phyloP scores from a whole-genome alignment of 2,888 invertebrate species.

The Serrognathus titanus region DNA sequence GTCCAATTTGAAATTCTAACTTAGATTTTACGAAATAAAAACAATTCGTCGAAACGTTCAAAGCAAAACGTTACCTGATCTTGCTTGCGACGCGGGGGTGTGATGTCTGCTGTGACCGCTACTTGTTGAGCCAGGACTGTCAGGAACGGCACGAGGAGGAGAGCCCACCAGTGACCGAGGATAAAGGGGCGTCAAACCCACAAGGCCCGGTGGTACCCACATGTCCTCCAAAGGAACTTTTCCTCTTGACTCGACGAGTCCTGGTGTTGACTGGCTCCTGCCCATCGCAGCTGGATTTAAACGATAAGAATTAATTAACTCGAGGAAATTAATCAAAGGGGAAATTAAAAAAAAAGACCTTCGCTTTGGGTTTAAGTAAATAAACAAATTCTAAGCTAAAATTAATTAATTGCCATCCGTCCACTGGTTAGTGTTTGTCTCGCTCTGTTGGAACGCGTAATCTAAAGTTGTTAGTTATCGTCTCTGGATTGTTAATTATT shows the following conservation, averaged over 20 bases:
- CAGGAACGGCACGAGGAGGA: conserved; percentile 53
- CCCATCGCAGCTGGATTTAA: conserved; percentile 79
- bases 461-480: too few species aligned
- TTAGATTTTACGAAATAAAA: background rate
- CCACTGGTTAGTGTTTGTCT: too few species aligned
- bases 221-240: conserved; percentile 84
- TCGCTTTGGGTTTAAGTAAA: too few species aligned
- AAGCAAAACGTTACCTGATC: conserved; percentile 38
- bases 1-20: background rate
- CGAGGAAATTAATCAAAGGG: too few species aligned
- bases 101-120: conserved; percentile 48
- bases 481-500: conserved; percentile 14
- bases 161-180: conserved; percentile 42
- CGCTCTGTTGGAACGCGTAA: too few species aligned
- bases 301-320: too few species aligned
- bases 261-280: conserved; percentile 93
- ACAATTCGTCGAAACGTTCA: background rate
- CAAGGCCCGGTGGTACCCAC: conserved; percentile 62
- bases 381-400: too few species aligned
- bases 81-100: conserved; percentile 45
- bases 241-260: conserved; percentile 89
- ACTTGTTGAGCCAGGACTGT: conserved; percentile 53
- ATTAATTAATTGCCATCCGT: too few species aligned
- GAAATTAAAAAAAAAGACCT: too few species aligned
- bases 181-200: conserved; percentile 40